These are phyloP conservation scores for Hirtodrosophila duncani DNA, from an alignment of 2,888 invertebrate genomes.

Conservation along the genomic window DNA sequence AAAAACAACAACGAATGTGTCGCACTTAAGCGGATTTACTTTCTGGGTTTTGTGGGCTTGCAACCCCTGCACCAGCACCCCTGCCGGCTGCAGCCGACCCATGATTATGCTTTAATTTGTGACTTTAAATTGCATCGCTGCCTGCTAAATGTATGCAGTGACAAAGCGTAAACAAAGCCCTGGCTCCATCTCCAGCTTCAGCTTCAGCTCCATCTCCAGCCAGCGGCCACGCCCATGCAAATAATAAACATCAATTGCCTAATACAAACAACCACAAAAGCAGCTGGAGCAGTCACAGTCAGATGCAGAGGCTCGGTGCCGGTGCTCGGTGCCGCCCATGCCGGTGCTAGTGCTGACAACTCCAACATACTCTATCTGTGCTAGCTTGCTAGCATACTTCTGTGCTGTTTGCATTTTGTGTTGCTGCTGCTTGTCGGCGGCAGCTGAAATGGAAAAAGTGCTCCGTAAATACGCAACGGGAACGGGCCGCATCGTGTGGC, in stretches of 20 bases:
- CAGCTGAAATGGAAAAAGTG: constrained; percentile 50
- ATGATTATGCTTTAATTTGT: constrained; percentile 4
- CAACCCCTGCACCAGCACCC: no score
- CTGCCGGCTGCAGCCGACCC: no score
- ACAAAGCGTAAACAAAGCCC: no score
- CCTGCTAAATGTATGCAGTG: no score
- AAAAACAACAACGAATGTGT: constrained; percentile 15
- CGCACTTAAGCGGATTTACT: constrained; percentile 42
- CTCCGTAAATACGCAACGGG: constrained; percentile 59
- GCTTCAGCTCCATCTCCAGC: constrained; percentile 2
- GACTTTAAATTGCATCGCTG: constrained; percentile 21
- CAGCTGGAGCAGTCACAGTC: not conserved
- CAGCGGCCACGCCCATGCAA: constrained; percentile 14
- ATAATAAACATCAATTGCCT: constrained; percentile 56
- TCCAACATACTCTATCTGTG: not conserved
- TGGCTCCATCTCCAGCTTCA: not conserved
- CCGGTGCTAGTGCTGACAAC: constrained; percentile 6
- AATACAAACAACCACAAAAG: constrained; percentile 42
- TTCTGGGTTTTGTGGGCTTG: constrained; percentile 12
- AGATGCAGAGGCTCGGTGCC: constrained; percentile 9
- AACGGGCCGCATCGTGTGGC: constrained; percentile 47
- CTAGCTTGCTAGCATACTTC: constrained; percentile 40
- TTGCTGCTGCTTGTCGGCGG: constrained; percentile 32
- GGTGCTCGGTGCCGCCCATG: constrained; percentile 17
- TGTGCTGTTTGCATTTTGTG: constrained; percentile 47